Percentiles rank a stretch among this genome's conserved stretches.
Conservation (phyloP, 2,113 vertebrate species). For the Marmota flaviventris region DNA sequence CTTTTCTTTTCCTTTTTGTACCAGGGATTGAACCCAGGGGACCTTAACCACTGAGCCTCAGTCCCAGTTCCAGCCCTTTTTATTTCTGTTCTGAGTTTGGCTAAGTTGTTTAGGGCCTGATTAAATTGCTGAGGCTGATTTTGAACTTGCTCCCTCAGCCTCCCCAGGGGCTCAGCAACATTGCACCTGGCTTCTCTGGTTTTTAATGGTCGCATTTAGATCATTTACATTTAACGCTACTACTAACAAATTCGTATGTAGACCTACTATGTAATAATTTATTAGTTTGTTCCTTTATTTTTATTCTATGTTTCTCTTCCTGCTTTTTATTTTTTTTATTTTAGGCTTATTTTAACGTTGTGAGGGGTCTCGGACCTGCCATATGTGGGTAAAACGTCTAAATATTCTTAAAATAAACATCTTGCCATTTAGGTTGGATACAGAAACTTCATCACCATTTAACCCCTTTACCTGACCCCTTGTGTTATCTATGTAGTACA, state of each 20-base stretch:
- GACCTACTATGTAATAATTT: neutral
- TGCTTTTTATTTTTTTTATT: no score
- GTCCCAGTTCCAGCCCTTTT: no score
- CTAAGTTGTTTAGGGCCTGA: no score
- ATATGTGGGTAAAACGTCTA: neutral
- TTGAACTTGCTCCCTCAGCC: no score
- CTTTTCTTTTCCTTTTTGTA: no score
- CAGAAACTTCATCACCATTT: neutral
- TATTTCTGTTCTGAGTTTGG: no score
- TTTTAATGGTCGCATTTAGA: neutral
- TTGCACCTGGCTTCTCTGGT: neutral
- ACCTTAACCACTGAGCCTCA: no score
- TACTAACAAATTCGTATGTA: neutral
- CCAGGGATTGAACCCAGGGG: no score
- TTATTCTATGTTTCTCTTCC: neutral
- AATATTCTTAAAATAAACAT: neutral
- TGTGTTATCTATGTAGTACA: neutral
- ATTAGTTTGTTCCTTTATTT: neutral
- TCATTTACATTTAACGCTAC: neutral
- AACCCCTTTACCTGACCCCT: neutral
- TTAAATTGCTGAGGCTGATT: no score
- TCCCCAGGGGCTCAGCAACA: no score
- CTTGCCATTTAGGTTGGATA: neutral
- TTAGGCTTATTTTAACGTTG: neutral
- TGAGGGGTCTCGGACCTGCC: neutral